A percentile compares a stretch with the other conserved stretches of the same genome.
Conservation (phyloP, 92 coral and sea anemone genomes). For the Micromussa lordhowensis region DNA sequence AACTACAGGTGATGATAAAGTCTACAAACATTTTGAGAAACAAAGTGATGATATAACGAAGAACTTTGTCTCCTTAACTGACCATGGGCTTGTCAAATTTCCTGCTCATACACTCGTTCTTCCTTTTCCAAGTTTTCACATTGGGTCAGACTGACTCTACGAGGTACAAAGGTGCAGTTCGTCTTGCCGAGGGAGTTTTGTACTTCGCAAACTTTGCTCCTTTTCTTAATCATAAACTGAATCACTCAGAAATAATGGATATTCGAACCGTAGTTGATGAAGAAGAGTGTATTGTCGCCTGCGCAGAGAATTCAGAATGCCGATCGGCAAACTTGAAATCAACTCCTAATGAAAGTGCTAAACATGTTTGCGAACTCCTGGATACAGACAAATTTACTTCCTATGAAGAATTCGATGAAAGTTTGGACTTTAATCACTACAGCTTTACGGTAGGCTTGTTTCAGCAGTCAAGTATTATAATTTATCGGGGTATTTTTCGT, state of each 20-base stretch:
- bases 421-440: constrained; percentile 37
- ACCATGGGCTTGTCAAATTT: not conserved
- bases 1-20: too few relatives aligned
- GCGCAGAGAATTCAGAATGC: constrained; percentile 28
- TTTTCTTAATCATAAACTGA: constrained; percentile 23
- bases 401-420: not conserved
- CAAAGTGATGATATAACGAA: not conserved
- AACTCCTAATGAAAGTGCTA: not conserved
- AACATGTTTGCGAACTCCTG: constrained; percentile 33
- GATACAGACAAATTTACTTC: constrained; percentile 27
- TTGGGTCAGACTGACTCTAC: not conserved
- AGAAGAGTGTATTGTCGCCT: constrained; percentile 34
- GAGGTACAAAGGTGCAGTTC: not conserved
- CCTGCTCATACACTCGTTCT: not conserved
- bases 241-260: not conserved
- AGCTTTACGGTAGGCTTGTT: constrained; percentile 31
- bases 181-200: not conserved
- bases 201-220: constrained; percentile 20
- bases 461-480: not conserved
- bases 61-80: not conserved
- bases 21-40: too few relatives aligned
- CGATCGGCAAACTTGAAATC: constrained; percentile 49
- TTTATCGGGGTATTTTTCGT: too few relatives aligned
- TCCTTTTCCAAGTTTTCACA: not conserved
- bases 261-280: not conserved